Evolutionary conservation across 2,888 invertebrate species (phyloP).

Genomic region (Merodon equestris): DNA sequence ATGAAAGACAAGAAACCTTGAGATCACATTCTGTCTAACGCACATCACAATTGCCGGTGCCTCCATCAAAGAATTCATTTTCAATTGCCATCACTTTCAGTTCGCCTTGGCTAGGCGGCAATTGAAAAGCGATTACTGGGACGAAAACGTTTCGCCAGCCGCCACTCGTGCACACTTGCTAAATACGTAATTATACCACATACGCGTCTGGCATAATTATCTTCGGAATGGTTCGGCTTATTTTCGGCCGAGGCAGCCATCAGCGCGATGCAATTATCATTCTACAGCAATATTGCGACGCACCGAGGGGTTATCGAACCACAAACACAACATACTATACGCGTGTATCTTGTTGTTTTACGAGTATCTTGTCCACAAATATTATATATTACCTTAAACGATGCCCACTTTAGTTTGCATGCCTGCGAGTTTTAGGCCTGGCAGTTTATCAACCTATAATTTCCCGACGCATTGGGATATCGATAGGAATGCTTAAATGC

Average conservation of each 20-base stretch:
- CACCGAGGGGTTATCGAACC: slow-evolving; percentile 53
- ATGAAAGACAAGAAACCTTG: too few relatives aligned
- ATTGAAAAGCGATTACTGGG: slow-evolving; percentile 60
- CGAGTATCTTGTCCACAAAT: slow-evolving; percentile 48
- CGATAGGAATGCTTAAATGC: slow-evolving; percentile 38
- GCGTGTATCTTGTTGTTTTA: slow-evolving; percentile 24
- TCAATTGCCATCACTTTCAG: slow-evolving; percentile 44
- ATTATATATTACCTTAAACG: slow-evolving; percentile 66
- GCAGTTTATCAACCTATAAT: slow-evolving; percentile 67
- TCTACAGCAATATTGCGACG: slow-evolving; percentile 34
- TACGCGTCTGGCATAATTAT: slow-evolving; percentile 19
- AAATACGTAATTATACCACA: slow-evolving; percentile 63
- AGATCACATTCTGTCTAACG: too few relatives aligned
- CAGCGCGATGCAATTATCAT: slow-evolving; percentile 47
- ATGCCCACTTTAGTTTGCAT: slow-evolving; percentile 62
- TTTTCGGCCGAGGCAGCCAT: slow-evolving; percentile 33
- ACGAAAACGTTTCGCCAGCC: slow-evolving; percentile 36
- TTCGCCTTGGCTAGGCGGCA: slow-evolving; percentile 45
- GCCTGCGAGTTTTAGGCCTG: slow-evolving; percentile 18
- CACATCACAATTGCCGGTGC: too few relatives aligned
- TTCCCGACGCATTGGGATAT: slow-evolving; percentile 43
- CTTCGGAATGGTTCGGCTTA: slow-evolving; percentile 6
- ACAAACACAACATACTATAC: neutral
- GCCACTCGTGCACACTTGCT: slow-evolving; percentile 63
- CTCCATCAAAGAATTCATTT: slow-evolving; percentile 34